Evolutionary conservation across 2,113 vertebrate species (phyloP), one percentile per base, ranked within the genome.

Genomic region (Panthera leo): DNA sequence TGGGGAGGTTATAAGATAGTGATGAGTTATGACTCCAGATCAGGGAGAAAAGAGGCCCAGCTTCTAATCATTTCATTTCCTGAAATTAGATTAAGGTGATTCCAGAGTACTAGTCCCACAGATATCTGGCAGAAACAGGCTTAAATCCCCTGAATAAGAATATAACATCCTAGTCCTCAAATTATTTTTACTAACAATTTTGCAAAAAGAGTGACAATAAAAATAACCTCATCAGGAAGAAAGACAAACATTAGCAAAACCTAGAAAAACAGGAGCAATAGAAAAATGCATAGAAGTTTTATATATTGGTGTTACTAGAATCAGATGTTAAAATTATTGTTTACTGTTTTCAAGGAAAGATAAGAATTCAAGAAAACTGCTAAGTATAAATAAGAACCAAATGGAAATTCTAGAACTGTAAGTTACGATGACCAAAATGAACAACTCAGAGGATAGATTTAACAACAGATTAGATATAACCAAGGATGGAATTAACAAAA

Each of bases 341-440:
- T 65, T 89, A 42, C 53, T 90, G 29, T 89, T 96, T 96, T 89
- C 16, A 85, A 89, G 70, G 23, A 91, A 89, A 94, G 78, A 45
- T 23, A 92, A 36, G 34, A 87, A 73, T 87, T 93, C 42, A 85
- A 15, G 80, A 91, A 78, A 92, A 70, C 5, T 65, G 39, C 5
- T 23, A 15, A 61, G 3, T 70, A 89, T 67, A 82, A 85, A 78
- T 89, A 83, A 95, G 27, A 89, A 78, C 11, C 34, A 80, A 65
- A 48, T 86, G n/a, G 23, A 68, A 76, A 85, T 73, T 91, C 36
- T 67, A 68, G 34, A 92, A 68, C 39, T 96, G 29, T 29, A 95
- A 45, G 79, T 83, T 94, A 9, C 5, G 63, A 3, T 83, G 36
- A 80, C 5, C 58, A 42, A 85, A 73, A 53, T 61, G 14, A 45